Evolutionary conservation across 2,888 invertebrate species (phyloP).

Genomic region (Phlogophora meticulosa): DNA sequence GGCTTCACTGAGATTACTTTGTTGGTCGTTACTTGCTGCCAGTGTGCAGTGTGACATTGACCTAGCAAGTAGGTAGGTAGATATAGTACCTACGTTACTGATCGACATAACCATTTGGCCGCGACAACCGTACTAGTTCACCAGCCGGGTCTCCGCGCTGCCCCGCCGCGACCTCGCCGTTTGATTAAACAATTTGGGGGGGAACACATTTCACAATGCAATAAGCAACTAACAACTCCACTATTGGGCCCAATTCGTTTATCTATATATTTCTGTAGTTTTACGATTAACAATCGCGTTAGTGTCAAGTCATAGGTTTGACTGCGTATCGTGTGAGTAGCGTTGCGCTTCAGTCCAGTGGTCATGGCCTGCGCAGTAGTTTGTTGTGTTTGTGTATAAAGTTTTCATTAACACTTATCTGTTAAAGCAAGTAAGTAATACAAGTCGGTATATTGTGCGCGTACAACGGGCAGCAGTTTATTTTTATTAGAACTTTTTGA

Average conservation of each 20-base stretch:
- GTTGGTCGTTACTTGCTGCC: background rate
- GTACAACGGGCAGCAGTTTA: background rate
- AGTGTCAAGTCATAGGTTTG: background rate
- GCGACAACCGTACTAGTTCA: background rate
- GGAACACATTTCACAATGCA: slow-evolving; percentile 23
- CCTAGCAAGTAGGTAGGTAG: background rate
- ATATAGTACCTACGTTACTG: background rate
- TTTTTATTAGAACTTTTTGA: background rate
- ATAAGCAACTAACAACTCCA: background rate
- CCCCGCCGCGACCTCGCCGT: slow-evolving; percentile 15
- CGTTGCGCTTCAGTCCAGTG: background rate
- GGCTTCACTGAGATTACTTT: background rate
- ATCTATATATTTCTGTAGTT: background rate
- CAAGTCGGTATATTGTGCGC: background rate
- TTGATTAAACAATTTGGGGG: slow-evolving; percentile 34
- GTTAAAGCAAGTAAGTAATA: too few relatives aligned
- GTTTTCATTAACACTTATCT: too few relatives aligned
- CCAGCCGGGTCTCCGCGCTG: background rate
- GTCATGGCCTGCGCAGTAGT: background rate
- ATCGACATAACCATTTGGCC: slow-evolving; percentile 13
- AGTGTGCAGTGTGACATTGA: slow-evolving; percentile 3
- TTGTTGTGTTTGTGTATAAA: slow-evolving; percentile 14
- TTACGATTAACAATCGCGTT: slow-evolving; percentile 11
- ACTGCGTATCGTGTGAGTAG: background rate
- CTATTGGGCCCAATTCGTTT: slow-evolving; percentile 1